These are phyloP conservation scores for Spea bombifrons DNA, from an alignment of 2,113 vertebrate genomes.

Conservation along the genomic window DNA sequence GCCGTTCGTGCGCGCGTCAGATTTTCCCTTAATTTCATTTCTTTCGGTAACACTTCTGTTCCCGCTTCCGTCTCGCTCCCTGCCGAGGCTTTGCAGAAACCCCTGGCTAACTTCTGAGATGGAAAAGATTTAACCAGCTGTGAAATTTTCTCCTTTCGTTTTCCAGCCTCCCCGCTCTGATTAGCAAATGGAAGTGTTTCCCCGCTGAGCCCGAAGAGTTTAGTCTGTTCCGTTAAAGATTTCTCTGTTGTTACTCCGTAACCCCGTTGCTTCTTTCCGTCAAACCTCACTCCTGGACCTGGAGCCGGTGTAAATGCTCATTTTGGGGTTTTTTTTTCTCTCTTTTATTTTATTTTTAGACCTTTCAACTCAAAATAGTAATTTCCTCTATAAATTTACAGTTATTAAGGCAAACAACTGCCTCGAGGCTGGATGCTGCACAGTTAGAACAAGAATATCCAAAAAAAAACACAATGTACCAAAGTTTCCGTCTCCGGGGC, in stretches of 20 bases:
- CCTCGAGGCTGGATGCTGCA: too few relatives aligned
- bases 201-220: neutral
- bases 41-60: neutral
- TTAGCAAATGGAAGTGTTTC: conserved; percentile 20
- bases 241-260: neutral
- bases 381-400: too few relatives aligned
- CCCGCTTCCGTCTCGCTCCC: neutral
- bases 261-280: neutral
- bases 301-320: neutral
- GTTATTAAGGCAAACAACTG: too few relatives aligned
- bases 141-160: neutral
- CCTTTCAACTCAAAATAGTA: neutral
- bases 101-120: neutral
- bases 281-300: neutral
- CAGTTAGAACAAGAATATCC: too few relatives aligned
- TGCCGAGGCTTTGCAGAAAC: neutral
- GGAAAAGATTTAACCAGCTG: conserved; percentile 13
- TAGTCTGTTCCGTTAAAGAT: conserved; percentile 4
- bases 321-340: neutral
- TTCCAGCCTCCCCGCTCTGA: conserved; percentile 4
- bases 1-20: neutral
- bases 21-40: neutral
- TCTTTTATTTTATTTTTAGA: neutral
- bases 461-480: too few relatives aligned
- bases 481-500: too few relatives aligned